Evolutionary conservation across 2,113 vertebrate genomes (phyloP), one percentile per base, ranked within the genome.

Genomic region (Pheucticus melanocephalus): DNA sequence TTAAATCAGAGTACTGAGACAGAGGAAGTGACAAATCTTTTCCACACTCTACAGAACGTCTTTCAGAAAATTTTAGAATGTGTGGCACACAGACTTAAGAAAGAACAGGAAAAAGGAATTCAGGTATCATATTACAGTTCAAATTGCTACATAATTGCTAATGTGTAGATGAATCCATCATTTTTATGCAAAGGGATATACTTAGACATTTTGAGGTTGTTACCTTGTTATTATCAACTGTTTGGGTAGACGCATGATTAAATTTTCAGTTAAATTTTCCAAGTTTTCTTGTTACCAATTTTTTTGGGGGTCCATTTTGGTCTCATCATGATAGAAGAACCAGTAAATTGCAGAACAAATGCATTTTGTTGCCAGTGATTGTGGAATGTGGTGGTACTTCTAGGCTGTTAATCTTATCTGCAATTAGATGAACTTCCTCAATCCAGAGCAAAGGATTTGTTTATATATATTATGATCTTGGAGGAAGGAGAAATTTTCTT

Each of bases 61-160:
- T 99, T 99, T 96, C 98, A 99, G 96, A 99, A 98, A 92, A 96
- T 98, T 84, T 92, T 99, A 69, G 98, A 99, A 96, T 97, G 98
- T 47, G 82, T 99, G 50, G 98, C 98, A 18, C 50, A 84, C 10
- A 93, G 68, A 48, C 97, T 99, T 31, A 98, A 95, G 87, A 98
- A 98, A 82, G 95, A 98, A 24, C 98, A 95, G 2, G 98, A 99
- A 77, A 98, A 98, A 95, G 98, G 98, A 31, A 95, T 98, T 73
- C 97, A 97, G 98, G 99, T 99, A 97, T 84, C 8, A 1, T 51
- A 12, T 18, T 57, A 39, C 23, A 30, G 17, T 82, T 68, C 33
- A 82, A 85, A 45, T 64, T 71, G 16, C 50, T 75, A n/a, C 9
- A 2, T 70, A 35, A 53, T 53, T 42, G 39, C 28, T 80, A 25